These are phyloP conservation scores for Arrhamphus sclerolepis DNA, from an alignment of 2,797 vertebrate species.

Conservation along the genomic window DNA sequence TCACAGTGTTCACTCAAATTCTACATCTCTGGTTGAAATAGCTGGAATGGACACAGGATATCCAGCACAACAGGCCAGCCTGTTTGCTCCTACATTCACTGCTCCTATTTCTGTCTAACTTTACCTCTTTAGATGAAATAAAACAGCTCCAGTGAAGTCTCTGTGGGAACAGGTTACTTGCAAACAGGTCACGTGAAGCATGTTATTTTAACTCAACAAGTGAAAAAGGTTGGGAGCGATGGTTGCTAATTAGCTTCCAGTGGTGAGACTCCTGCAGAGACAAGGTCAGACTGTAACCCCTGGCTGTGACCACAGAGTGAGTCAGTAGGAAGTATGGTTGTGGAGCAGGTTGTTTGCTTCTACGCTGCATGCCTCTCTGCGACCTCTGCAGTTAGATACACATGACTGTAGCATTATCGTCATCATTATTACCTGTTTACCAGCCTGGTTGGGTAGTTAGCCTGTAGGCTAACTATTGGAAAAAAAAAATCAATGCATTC, in stretches of 20 bases:
- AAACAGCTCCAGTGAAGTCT: not conserved
- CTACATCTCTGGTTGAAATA: conserved; percentile 15
- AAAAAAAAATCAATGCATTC: not conserved
- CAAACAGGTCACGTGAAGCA: too few relatives aligned
- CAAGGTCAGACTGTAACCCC: not conserved
- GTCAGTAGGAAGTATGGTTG: not conserved
- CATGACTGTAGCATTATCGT: not conserved
- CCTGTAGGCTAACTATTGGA: not conserved
- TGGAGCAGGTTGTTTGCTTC: not conserved
- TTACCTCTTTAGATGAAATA: not conserved
- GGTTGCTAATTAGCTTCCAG: too few relatives aligned
- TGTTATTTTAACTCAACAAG: too few relatives aligned
- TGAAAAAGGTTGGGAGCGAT: too few relatives aligned
- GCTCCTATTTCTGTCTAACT: not conserved
- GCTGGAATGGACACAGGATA: conserved; percentile 14
- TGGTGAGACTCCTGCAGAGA: too few relatives aligned
- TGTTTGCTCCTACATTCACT: conserved; percentile 1
- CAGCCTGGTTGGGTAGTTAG: not conserved
- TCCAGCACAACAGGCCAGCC: conserved; percentile 1
- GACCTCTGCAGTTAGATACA: not conserved
- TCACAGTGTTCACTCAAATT: not conserved
- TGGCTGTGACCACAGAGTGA: not conserved
- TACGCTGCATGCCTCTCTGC: not conserved
- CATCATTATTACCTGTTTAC: not conserved
- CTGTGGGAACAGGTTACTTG: not conserved